Evolutionary conservation across 1,140 invertebrate genomes (phyloP).

Genomic region (Drosophila baimaii): DNA sequence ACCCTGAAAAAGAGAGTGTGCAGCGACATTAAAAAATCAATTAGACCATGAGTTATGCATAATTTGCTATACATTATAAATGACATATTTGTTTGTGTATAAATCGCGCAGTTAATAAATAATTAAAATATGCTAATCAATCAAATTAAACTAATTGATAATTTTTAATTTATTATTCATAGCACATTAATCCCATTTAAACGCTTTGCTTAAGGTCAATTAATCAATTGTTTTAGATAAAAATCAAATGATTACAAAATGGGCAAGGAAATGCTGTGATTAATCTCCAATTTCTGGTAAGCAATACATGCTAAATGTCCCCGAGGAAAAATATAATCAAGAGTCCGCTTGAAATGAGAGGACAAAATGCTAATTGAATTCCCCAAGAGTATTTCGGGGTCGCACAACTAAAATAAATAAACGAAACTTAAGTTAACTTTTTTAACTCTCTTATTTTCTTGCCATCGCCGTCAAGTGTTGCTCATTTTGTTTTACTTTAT

Average conservation of each 20-base stretch:
- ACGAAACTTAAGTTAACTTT: conserved; percentile 18
- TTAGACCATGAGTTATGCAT: conserved; percentile 2
- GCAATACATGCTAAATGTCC: not conserved
- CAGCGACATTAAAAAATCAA: not conserved
- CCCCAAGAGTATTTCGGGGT: conserved; percentile 20
- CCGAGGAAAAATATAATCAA: not conserved
- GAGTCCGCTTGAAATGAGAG: not conserved
- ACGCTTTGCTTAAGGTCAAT: not conserved
- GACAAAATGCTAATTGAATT: conserved; percentile 1
- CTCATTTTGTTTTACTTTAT: conserved; percentile 64
- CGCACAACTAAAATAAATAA: conserved; percentile 13
- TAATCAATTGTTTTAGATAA: conserved; percentile 1
- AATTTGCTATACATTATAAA: conserved; percentile 8
- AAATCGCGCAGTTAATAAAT: not conserved
- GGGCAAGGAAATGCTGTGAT: not conserved
- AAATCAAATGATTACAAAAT: not conserved
- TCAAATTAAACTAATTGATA: conserved; percentile 1
- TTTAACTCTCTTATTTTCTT: conserved; percentile 14
- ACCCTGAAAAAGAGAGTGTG: too few relatives aligned
- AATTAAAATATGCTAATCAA: conserved; percentile 5
- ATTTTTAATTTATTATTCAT: conserved; percentile 8
- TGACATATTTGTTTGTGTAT: not conserved
- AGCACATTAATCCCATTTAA: not conserved
- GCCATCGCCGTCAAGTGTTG: conserved; percentile 46
- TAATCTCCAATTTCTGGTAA: not conserved